Base-by-base conservation (phyloP, 1,140 invertebrate genomes). In the Sesamia nonagrioides region DNA sequence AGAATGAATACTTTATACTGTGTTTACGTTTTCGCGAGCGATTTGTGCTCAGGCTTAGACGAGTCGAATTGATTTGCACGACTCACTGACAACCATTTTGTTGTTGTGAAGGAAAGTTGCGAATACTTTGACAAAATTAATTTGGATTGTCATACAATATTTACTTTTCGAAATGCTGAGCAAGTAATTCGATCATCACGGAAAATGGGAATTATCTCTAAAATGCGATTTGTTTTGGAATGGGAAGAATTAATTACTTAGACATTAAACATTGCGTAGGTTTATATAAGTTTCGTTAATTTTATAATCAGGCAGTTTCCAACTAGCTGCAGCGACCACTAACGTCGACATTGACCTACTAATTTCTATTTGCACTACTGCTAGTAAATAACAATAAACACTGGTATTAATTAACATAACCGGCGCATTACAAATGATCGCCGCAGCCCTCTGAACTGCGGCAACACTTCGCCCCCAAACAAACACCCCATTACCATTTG, bases 11-110 rank as follows among this genome's bases (percentile, higher is more conserved):
- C 75, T 78, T 79, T 79, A 83, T 71, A 78, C 58, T 54, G 42
- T 77, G 84, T 86, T 83, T 86, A 86, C 69, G 40, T 78, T 77
- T 78, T 73, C 27, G 56, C 63, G 66, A 63, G 56, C 52, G 72
- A 74, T 74, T 74, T 60, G 45, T 50, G 68, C 50, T 48, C 54
- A 35, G 50, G 68, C 71, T 73, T 60, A 73, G 71, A 73, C 66
- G 42, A 40, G 35, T 33, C 35, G 60, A 69, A 69, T 69, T 69
- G 66, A 69, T 69, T 69, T 15, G 66, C 66, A 42, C 61, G 66
- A 48, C 42, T 69, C 66, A 27, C 66, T 69, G 42, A 17, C 66
- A 33, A 69, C 9, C 66, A 42, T 13, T 48, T 50, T 69, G 66
- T 69, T 69, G 66, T 50, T 50, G 9, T 21, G 42, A 15, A 50